Conservation (phyloP, 2,888 invertebrate species). For the Coleophora flavipennella region DNA sequence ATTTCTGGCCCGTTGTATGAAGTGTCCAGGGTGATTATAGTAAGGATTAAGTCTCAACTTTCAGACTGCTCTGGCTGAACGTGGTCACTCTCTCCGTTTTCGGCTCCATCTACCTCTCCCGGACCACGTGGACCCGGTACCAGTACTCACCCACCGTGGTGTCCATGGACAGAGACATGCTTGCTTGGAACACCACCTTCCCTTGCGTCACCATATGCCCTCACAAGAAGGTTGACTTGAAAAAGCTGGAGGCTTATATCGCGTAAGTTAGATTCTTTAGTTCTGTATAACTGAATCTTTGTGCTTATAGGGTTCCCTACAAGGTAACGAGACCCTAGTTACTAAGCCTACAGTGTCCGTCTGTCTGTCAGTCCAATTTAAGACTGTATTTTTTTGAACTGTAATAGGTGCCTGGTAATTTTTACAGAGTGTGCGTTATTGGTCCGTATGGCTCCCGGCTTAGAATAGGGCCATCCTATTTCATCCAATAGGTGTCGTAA, state of each 20-base stretch:
- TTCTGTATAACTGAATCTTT: background rate
- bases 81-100: conserved; percentile 68
- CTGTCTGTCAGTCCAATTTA: too few relatives aligned
- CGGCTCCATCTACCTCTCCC: conserved; percentile 70
- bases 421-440: too few relatives aligned
- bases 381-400: too few relatives aligned
- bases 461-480: too few relatives aligned
- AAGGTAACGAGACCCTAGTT: background rate
- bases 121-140: conserved; percentile 76
- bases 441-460: too few relatives aligned
- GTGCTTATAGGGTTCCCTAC: background rate
- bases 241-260: conserved; percentile 67
- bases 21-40: too few relatives aligned
- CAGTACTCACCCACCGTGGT: conserved; percentile 81
- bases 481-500: too few relatives aligned
- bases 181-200: conserved; percentile 80
- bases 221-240: conserved; percentile 64
- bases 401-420: too few relatives aligned
- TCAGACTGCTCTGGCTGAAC: conserved; percentile 72
- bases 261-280: conserved; percentile 46
- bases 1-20: too few relatives aligned
- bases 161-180: conserved; percentile 81
- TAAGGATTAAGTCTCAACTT: too few relatives aligned
- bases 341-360: too few relatives aligned
- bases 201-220: conserved; percentile 80